A percentile compares a stretch with the other conserved stretches of the same genome.
phyloP scores from a whole-genome alignment of 1,140 invertebrate species.

The Amyelois transitella region DNA sequence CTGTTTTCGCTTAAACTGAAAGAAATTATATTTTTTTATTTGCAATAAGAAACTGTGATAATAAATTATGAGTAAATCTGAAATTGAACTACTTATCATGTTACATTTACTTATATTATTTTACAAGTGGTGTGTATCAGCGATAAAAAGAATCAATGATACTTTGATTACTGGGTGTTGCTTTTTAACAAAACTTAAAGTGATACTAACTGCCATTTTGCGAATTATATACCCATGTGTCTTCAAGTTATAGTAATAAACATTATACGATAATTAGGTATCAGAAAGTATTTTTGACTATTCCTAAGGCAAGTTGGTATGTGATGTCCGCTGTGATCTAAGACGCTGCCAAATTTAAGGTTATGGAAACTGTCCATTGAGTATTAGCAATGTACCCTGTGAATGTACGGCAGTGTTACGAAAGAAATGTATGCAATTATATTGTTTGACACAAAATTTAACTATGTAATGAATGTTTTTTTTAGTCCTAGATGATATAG shows the following conservation, averaged over 20 bases:
- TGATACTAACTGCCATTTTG: conserved; percentile 61
- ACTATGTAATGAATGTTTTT: conserved; percentile 11
- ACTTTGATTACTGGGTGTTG: conserved; percentile 17
- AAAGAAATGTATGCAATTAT: conserved; percentile 2
- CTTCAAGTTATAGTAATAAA: conserved; percentile 7
- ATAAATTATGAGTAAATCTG: conserved; percentile 30
- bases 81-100: conserved; percentile 30
- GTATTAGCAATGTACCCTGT: too few species aligned
- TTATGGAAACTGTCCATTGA: neutral
- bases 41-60: conserved; percentile 36
- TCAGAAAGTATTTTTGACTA: neutral
- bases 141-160: conserved; percentile 3
- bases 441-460: conserved; percentile 12
- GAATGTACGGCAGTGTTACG: conserved; percentile 6
- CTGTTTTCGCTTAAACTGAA: neutral
- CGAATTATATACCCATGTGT: conserved; percentile 19
- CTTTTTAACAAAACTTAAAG: conserved; percentile 38
- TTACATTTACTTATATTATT: conserved; percentile 27
- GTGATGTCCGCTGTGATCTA: conserved; percentile 10
- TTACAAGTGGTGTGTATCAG: conserved; percentile 10
- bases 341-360: conserved; percentile 16
- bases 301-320: neutral
- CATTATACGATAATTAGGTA: neutral
- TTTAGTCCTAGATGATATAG: conserved; percentile 8
- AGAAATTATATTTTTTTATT: conserved; percentile 14